A percentile compares a stretch with the other conserved stretches of the same genome.
Evolutionary conservation across 2,113 vertebrate species (phyloP).

Genomic region (Catharus bicknelli): DNA sequence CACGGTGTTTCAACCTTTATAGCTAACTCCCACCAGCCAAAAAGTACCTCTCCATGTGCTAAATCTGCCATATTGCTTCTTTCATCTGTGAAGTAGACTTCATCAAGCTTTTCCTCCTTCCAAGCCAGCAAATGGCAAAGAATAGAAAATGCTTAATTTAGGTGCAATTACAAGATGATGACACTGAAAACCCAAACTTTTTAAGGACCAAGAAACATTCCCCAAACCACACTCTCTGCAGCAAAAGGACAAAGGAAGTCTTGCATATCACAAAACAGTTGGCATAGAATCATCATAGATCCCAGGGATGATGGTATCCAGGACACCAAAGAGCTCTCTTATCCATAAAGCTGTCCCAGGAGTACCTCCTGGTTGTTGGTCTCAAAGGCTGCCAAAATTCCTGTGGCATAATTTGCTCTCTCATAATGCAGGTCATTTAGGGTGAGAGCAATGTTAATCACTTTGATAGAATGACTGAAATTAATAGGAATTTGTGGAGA

Average conservation of each 20-base stretch:
- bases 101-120: not conserved
- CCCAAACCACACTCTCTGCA: not conserved
- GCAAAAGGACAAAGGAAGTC: not conserved
- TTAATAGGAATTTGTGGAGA: not conserved
- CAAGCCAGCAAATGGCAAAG: not conserved
- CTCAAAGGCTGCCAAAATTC: not conserved
- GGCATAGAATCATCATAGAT: not conserved
- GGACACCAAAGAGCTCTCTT: not conserved
- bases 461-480: not conserved
- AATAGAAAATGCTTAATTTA: not conserved
- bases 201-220: not conserved
- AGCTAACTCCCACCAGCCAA: not conserved
- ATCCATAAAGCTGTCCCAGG: not conserved
- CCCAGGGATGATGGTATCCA: not conserved
- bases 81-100: not conserved
- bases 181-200: not conserved
- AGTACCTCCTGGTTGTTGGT: not conserved
- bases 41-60: not conserved
- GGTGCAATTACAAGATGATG: not conserved
- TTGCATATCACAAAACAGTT: not conserved
- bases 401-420: not conserved
- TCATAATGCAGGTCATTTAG: not conserved
- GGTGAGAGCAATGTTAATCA: not conserved
- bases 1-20: not conserved
- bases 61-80: not conserved